Conservation (phyloP, 1,140 invertebrate genomes). For the Rhynchophorus ferrugineus region DNA sequence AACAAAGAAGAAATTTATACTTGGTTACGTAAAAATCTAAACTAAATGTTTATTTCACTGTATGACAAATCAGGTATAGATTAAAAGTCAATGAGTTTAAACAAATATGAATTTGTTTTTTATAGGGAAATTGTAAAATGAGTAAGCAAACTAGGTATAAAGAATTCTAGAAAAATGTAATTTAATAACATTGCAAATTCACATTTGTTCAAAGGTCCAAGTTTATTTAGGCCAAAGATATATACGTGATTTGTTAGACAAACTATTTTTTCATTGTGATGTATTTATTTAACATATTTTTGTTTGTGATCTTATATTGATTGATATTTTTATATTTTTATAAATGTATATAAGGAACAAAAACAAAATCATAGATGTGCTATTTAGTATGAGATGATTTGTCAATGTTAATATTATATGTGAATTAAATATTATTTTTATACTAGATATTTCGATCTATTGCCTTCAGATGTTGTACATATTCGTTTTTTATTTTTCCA, state of each 20-base stretch:
- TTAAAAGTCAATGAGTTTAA: not conserved
- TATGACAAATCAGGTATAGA: not conserved
- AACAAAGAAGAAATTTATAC: conserved; percentile 47
- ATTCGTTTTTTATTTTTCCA: conserved; percentile 8
- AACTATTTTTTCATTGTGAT: conserved; percentile 16
- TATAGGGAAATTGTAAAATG: too few species aligned
- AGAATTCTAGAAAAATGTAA: too few species aligned
- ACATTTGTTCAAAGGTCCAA: too few species aligned
- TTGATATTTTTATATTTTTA: conserved; percentile 28
- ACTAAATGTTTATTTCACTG: conserved; percentile 18
- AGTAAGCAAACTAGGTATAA: too few species aligned
- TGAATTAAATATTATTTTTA: conserved; percentile 29
- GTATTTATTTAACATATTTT: conserved; percentile 22
- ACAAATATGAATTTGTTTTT: not conserved
- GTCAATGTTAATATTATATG: conserved; percentile 27
- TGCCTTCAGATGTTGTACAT: conserved; percentile 11
- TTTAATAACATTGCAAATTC: too few species aligned
- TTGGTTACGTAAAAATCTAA: conserved; percentile 35
- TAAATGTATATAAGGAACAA: conserved; percentile 23
- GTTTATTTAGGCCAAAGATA: too few species aligned
- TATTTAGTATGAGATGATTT: conserved; percentile 22
- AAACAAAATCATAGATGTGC: conserved; percentile 18
- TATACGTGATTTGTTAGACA: not conserved
- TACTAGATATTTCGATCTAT: conserved; percentile 18
- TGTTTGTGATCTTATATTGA: conserved; percentile 19